Evolutionary conservation across 2,888 invertebrate species (phyloP).

Genomic region (Drosophila mimica): DNA sequence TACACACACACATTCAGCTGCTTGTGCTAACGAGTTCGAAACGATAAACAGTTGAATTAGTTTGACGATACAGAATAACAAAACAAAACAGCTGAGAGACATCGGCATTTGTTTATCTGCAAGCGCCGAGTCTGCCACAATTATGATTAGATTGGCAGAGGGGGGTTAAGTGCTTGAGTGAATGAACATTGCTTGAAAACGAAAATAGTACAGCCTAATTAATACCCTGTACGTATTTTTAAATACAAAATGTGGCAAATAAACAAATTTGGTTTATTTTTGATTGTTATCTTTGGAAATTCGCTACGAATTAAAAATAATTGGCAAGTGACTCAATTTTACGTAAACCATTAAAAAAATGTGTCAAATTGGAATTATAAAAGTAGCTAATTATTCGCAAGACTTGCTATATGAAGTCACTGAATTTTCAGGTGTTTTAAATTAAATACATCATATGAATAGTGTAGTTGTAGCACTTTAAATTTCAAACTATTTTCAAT

Average conservation of each 20-base stretch:
- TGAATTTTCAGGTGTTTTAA: not conserved
- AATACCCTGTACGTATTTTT: not conserved
- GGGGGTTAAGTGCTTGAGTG: not conserved
- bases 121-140: slow-evolving; percentile 6
- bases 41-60: slow-evolving; percentile 45
- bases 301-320: not conserved
- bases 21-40: slow-evolving; percentile 19
- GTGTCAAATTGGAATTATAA: not conserved
- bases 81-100: slow-evolving; percentile 53
- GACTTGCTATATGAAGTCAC: not conserved
- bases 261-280: no score
- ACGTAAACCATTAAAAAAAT: not conserved
- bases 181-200: not conserved
- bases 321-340: not conserved
- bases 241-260: not conserved
- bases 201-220: not conserved
- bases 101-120: slow-evolving; percentile 32
- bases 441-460: not conserved
- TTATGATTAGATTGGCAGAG: not conserved
- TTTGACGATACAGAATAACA: slow-evolving; percentile 34
- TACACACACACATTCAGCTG: not conserved
- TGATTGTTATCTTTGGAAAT: not conserved
- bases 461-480: not conserved
- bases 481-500: not conserved
- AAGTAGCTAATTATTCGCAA: not conserved